Conservation (phyloP, 2,888 invertebrate species). For the Macrophya annulata region DNA sequence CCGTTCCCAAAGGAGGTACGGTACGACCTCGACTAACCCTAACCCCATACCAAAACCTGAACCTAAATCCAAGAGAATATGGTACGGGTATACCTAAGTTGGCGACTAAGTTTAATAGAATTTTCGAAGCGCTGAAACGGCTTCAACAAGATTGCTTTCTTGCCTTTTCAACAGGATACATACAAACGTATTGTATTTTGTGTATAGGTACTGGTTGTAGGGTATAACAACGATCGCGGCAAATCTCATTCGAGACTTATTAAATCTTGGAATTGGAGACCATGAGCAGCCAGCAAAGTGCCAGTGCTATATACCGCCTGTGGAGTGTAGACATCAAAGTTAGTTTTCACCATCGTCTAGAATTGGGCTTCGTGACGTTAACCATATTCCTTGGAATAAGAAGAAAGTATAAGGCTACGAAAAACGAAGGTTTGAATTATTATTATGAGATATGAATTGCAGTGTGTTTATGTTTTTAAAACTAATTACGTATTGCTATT, state of each 20-base stretch:
- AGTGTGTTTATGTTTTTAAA: too few species aligned
- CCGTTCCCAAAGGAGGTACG: conserved; percentile 49
- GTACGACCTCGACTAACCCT: conserved; percentile 1
- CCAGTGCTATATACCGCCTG: background rate
- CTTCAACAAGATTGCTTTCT: conserved; percentile 51
- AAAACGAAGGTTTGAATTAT: background rate
- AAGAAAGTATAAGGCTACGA: background rate
- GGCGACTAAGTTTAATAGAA: conserved; percentile 55
- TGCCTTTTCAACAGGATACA: conserved; percentile 23
- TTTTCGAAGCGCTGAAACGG: conserved; percentile 52
- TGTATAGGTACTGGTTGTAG: too few species aligned
- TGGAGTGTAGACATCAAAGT: conserved; percentile 28
- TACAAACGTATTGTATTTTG: conserved; percentile 11
- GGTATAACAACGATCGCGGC: background rate
- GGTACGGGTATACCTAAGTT: background rate
- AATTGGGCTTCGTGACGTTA: conserved; percentile 14
- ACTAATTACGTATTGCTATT: too few species aligned
- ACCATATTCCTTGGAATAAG: background rate
- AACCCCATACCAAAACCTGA: background rate
- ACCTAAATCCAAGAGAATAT: background rate
- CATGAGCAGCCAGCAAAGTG: background rate
- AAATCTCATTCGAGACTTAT: conserved; percentile 41
- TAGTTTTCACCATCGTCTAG: background rate
- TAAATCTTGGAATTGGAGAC: conserved; percentile 41
- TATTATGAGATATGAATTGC: background rate